Evolutionary conservation across 2,888 invertebrate species (phyloP).

Genomic region (Habrosyne pyritoides): DNA sequence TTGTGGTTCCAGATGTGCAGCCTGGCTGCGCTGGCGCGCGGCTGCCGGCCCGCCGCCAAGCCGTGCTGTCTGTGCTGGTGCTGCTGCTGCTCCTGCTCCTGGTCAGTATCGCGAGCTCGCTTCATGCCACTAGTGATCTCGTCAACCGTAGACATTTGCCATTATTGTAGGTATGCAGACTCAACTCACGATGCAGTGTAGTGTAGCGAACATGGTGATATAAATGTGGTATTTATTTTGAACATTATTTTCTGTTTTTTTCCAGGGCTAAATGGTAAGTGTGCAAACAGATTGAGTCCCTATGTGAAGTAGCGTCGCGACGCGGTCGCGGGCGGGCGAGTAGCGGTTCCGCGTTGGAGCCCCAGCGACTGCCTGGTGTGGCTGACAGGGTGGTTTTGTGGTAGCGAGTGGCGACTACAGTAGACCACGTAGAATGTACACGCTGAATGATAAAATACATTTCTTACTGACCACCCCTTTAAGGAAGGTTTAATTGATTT

Average conservation of each 20-base stretch:
- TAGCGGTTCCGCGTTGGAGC: no score
- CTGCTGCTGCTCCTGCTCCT: slow-evolving; percentile 86
- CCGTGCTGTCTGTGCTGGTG: slow-evolving; percentile 85
- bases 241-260: slow-evolving; percentile 21
- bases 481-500: no score
- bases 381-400: no score
- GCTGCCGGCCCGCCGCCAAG: slow-evolving; percentile 79
- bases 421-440: no score
- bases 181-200: no score
- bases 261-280: slow-evolving; percentile 77
- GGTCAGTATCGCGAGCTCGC: slow-evolving; percentile 56
- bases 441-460: no score
- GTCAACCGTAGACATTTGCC: no score
- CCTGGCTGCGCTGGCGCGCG: slow-evolving; percentile 80
- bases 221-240: background rate
- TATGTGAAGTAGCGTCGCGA: background rate
- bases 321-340: background rate
- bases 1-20: slow-evolving; percentile 73
- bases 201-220: no score
- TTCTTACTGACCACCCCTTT: no score
- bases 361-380: no score
- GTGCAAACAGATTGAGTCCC: slow-evolving; percentile 17
- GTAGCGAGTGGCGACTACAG: no score
- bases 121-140: background rate
- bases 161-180: no score